Evolutionary conservation across 2,113 vertebrate species (phyloP), one percentile per base, ranked within the genome.

Genomic region (Salvelinus fontinalis): DNA sequence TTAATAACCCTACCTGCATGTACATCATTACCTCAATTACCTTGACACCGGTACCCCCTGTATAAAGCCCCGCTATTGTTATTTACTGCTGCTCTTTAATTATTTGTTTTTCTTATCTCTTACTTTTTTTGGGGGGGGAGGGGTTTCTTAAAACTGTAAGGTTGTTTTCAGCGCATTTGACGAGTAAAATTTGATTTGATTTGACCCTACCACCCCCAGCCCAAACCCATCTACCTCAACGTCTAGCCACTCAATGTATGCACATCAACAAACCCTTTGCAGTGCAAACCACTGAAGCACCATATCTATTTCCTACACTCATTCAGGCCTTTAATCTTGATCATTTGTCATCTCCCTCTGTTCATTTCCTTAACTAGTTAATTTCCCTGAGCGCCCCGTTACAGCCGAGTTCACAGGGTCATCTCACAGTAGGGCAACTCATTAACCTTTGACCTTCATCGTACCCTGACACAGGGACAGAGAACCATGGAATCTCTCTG

Each of bases 371-470:
- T 87, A 87, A 75, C 62, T 70, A 75, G 44, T 79, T 89, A 27
- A 85, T 90, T 91, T 84, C 85, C 83, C 76, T 59, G 78, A 87
- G 83, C 81, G 2, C 74, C 76, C 18, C 3, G 78, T 84, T 80
- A 89, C 85, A 72, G 80, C 80, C 76, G 82, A 83, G 78, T 86
- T 88, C 80, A 85, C 44, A 3, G 0, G 82, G 67, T 59, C 44
- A 69, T 70, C 73, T 84, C 70, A 18, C 68, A 75, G 80, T 39
- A 67, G 73, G 78, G 77, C 70, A 34, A 34, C 81, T 84, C 76
- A 82, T 90, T 90, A 84, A 90, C 89, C 88, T 86, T 76, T 90
- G 88, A 87, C 86, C 80, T 77, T 79, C 80, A 83, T 85, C 66
- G 66, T 34, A 14, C 48, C 65, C 1, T 31, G 73, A 70, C 27